These are phyloP conservation scores for Myiagra hebetior DNA, from an alignment of 2,113 vertebrate genomes.

Conservation along the genomic window DNA sequence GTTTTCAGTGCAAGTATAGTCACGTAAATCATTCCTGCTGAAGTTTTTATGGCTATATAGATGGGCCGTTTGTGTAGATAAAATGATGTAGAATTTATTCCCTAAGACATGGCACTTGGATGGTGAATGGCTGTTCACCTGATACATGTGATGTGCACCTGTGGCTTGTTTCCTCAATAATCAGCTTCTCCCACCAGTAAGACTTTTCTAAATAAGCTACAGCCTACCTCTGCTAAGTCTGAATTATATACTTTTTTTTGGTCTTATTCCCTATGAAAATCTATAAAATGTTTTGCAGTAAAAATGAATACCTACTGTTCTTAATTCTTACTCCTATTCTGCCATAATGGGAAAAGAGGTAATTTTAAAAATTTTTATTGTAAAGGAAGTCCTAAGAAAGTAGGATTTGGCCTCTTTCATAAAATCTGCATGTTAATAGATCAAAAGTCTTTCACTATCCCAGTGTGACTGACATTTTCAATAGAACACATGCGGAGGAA, in stretches of 20 bases:
- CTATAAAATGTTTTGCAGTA: neutral
- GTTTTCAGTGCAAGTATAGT: neutral
- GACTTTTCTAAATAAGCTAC: neutral
- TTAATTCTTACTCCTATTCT: neutral
- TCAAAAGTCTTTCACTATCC: neutral
- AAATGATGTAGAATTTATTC: neutral
- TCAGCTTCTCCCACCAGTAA: neutral
- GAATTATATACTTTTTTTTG: neutral
- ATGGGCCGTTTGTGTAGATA: neutral
- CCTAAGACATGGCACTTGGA: neutral
- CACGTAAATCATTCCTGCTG: neutral
- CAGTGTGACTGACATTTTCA: neutral
- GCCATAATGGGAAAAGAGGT: neutral
- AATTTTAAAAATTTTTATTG: neutral
- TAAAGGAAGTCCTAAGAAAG: neutral
- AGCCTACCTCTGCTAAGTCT: neutral
- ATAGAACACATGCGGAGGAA: conserved; percentile 14
- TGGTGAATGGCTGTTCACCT: neutral
- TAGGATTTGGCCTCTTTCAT: neutral
- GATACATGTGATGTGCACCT: neutral
- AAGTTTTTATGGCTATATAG: neutral
- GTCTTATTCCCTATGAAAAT: neutral
- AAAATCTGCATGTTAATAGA: conserved; percentile 23
- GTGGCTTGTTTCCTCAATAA: neutral
- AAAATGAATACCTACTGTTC: neutral